Evolutionary conservation across 2,113 vertebrate species (phyloP), one percentile per base, ranked within the genome.

Genomic region (Menura novaehollandiae): DNA sequence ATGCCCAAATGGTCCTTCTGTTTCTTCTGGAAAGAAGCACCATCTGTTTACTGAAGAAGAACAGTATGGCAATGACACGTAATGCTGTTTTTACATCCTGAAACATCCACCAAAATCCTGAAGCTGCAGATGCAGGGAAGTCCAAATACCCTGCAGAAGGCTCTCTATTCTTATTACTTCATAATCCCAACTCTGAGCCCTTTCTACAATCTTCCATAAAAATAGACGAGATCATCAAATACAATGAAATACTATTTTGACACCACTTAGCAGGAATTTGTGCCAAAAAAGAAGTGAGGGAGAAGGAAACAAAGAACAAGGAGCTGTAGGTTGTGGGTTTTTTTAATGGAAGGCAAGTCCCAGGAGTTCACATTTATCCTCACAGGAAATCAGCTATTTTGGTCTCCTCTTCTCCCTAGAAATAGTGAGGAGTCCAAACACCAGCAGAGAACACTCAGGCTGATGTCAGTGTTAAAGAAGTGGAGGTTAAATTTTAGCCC

Each of bases 1-100:
- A 9, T 62, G 30, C 20, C 55, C 17, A 26, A 81, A 37, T 2
- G 68, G 15, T 72, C 66, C n/a, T 72, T 62, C 37, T 21, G 72
- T 67, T 75, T 49, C 69, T 64, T 58, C 66, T 32, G 49, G 62
- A 79, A 62, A 82, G 62, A 22, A 82, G 81, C 52, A 79, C 33
- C 49, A 41, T 35, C 35, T 68, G 21, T 71, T 82, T 75, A 67
- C 26, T 41, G 33, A 59, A 67, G 43, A 35, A 15, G 13, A 81
- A 43, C 0, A 33, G 5, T 24, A 15, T 10, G 20, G 17, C 77
- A 72, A 4, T 0, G 3, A 60, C 5, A 8, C 2, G 2, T 20
- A 86, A 69, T 59, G 12, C 23, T 47, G 15, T 19, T 87, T 78
- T 53, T 47, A 63, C 20, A 89, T 41, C 56, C 80, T 62, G 58